Evolutionary conservation across 2,888 invertebrate genomes (phyloP).

Genomic region (Hipparchia sbordonii): DNA sequence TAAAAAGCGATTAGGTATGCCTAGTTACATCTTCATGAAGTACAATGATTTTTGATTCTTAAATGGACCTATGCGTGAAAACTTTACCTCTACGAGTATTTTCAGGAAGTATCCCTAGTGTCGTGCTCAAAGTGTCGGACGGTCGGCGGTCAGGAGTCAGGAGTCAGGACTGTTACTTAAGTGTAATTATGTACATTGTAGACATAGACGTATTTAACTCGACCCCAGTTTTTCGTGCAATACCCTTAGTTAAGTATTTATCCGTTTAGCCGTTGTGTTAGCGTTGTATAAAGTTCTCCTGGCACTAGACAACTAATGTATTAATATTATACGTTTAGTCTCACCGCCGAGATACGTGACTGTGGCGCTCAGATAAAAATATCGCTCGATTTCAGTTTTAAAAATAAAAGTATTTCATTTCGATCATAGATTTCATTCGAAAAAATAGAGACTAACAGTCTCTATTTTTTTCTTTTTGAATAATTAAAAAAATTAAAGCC

Average conservation of each 20-base stretch:
- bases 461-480: no score
- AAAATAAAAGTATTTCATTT: no score
- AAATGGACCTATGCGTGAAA: neutral
- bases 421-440: no score
- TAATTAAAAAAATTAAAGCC: no score
- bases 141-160: conserved; percentile 12
- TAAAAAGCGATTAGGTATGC: no score
- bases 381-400: neutral
- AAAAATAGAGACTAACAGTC: no score
- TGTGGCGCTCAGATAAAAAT: neutral
- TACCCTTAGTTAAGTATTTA: conserved; percentile 81
- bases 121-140: neutral
- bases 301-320: conserved; percentile 39
- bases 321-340: conserved; percentile 12
- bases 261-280: conserved; percentile 71
- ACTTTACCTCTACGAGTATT: neutral
- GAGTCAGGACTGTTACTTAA: conserved; percentile 43
- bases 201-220: conserved; percentile 59
- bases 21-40: no score
- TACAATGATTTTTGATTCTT: no score
- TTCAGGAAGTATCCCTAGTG: neutral
- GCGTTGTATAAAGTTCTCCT: conserved; percentile 69
- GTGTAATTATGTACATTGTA: conserved; percentile 80
- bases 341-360: neutral
- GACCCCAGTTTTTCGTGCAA: conserved; percentile 75